phyloP scores from a whole-genome alignment of 2,113 vertebrate species.

The Oryzias woworae region DNA sequence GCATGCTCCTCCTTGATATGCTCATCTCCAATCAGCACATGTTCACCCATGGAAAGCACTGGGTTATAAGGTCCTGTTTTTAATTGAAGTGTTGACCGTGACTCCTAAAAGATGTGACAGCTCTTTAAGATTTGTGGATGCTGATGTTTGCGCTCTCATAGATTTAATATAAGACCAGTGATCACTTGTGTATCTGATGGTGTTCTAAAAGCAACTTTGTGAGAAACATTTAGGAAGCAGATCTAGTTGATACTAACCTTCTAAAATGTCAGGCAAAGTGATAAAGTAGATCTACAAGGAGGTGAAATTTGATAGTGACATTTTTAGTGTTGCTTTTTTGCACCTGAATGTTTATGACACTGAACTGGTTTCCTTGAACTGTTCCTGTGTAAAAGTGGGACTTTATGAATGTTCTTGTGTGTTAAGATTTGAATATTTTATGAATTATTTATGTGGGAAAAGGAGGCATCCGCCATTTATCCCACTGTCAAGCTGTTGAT shows the following conservation, averaged over 20 bases:
- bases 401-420: conserved; percentile 4
- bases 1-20: conserved; percentile 39
- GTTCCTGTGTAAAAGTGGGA: conserved; percentile 10
- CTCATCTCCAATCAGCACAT: conserved; percentile 20
- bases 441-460: background rate
- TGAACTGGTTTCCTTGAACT: conserved; percentile 7
- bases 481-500: background rate
- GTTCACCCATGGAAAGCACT: conserved; percentile 44
- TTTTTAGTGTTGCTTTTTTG: conserved; percentile 22
- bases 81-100: conserved; percentile 43
- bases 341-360: conserved; percentile 9
- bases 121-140: conserved; percentile 10
- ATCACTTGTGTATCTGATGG: conserved; percentile 13
- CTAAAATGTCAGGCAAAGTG: conserved; percentile 20
- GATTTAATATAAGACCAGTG: conserved; percentile 6
- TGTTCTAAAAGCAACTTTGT: conserved; percentile 17
- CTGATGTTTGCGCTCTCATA: background rate
- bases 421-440: background rate
- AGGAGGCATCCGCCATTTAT: background rate
- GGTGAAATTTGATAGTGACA: background rate
- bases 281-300: conserved; percentile 21
- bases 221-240: conserved; percentile 15
- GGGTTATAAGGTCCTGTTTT: conserved; percentile 37
- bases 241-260: conserved; percentile 16
- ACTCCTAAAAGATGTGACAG: conserved; percentile 18